Evolutionary conservation across 2,888 invertebrate species (phyloP).

Genomic region (Patella ulyssiponensis): DNA sequence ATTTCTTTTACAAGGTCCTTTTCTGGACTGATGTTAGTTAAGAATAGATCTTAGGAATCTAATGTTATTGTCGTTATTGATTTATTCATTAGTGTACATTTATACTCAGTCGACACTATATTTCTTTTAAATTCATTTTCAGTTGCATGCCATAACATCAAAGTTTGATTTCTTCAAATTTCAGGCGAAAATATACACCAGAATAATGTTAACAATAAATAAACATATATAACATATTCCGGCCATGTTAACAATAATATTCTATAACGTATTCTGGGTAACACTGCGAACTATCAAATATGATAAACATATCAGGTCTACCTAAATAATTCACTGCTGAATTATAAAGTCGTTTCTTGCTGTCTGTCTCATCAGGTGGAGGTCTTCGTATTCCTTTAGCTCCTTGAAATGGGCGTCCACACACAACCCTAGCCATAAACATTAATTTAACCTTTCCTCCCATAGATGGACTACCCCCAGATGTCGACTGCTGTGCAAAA

Average conservation of each 20-base stretch:
- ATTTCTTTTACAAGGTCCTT: too few relatives aligned
- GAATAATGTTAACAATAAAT: not conserved
- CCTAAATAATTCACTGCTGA: not conserved
- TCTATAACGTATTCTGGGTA: not conserved
- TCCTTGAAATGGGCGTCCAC: not conserved
- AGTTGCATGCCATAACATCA: too few relatives aligned
- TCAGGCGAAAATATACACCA: too few relatives aligned
- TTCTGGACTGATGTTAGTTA: too few relatives aligned
- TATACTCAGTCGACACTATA: too few relatives aligned
- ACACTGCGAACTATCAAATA: not conserved
- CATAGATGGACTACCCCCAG: too few relatives aligned
- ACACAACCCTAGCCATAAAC: not conserved
- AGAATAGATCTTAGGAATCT: too few relatives aligned
- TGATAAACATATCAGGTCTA: not conserved
- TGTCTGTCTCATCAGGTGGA: not conserved
- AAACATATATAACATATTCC: not conserved
- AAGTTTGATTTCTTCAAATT: too few relatives aligned
- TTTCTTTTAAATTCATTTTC: too few relatives aligned
- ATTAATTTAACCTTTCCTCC: not conserved
- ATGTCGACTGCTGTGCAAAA: not conserved
- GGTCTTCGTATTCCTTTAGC: not conserved
- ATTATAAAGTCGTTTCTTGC: not conserved
- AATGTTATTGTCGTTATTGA: too few relatives aligned
- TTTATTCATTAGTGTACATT: too few relatives aligned
- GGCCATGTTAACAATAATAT: not conserved